These are phyloP conservation scores for Drosophila subquinaria DNA, from an alignment of 2,888 invertebrate genomes.

Conservation along the genomic window DNA sequence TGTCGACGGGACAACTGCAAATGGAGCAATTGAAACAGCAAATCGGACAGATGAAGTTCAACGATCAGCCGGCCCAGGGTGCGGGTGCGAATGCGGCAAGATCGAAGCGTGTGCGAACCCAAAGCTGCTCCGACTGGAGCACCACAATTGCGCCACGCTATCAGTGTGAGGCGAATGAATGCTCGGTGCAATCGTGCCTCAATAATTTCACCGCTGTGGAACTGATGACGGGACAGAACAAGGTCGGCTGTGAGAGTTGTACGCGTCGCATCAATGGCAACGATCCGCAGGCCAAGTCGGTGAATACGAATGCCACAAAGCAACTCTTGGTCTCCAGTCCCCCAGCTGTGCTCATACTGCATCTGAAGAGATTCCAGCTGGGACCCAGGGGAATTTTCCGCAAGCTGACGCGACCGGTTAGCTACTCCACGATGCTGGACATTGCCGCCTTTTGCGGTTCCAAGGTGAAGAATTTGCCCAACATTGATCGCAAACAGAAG, in stretches of 20 bases:
- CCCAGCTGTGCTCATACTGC: conserved; percentile 97
- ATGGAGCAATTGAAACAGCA: conserved; percentile 14
- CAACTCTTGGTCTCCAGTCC: conserved; percentile 95
- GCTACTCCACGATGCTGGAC: conserved; percentile 94
- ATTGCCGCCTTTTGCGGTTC: conserved; percentile 95
- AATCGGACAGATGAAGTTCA: conserved; percentile 12
- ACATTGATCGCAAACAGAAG: conserved; percentile 88
- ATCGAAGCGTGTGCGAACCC: conserved; percentile 82
- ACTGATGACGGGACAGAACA: conserved; percentile 95
- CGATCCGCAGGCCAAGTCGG: conserved; percentile 89
- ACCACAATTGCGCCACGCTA: conserved; percentile 89
- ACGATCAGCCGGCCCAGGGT: conserved; percentile 22
- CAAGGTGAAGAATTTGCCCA: conserved; percentile 88
- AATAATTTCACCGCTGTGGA: conserved; percentile 97
- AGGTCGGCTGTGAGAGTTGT: conserved; percentile 96
- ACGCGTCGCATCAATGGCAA: conserved; percentile 90
- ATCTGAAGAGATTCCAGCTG: conserved; percentile 97
- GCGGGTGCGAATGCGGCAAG: conserved; percentile 25
- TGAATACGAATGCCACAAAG: conserved; percentile 93
- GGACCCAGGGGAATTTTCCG: conserved; percentile 90
- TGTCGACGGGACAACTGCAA: conserved; percentile 50
- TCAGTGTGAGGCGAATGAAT: conserved; percentile 91
- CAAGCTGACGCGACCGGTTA: conserved; percentile 94
- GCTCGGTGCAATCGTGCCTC: conserved; percentile 94
- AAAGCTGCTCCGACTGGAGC: conserved; percentile 85